These are phyloP conservation scores for Periparus ater DNA, from an alignment of 2,797 vertebrate species.

Conservation along the genomic window DNA sequence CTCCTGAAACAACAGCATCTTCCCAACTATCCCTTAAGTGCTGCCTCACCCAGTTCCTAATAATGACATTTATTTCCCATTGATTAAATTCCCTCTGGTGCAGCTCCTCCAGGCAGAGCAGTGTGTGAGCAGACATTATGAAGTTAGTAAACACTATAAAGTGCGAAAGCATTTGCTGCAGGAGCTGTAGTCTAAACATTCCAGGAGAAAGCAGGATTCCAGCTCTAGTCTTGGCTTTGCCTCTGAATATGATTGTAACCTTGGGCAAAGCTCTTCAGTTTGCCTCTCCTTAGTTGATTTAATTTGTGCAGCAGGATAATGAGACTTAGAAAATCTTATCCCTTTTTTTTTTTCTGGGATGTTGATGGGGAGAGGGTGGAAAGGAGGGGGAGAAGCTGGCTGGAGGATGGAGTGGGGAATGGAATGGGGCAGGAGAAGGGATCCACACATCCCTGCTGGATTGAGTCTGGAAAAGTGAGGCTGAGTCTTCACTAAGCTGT, in stretches of 20 bases:
- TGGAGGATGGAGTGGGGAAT: background rate
- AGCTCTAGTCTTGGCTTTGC: conserved; percentile 54
- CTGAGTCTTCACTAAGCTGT: background rate
- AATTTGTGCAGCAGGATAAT: conserved; percentile 46
- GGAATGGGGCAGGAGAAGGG: background rate
- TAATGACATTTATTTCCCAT: background rate
- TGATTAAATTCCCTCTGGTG: conserved; percentile 4
- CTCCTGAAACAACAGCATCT: background rate
- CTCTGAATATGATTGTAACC: conserved; percentile 56
- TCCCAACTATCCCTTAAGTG: background rate
- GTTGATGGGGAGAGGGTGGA: background rate
- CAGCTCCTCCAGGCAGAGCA: conserved; percentile 45
- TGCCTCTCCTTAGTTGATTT: conserved; percentile 20
- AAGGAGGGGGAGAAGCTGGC: background rate
- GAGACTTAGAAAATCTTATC: background rate
- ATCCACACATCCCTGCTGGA: background rate
- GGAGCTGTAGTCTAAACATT: conserved; percentile 71
- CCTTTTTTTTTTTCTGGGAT: background rate
- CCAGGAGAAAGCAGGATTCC: conserved; percentile 59
- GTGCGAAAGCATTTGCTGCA: conserved; percentile 69
- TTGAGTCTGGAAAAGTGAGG: background rate
- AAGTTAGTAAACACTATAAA: conserved; percentile 71
- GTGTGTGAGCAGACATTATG: conserved; percentile 53
- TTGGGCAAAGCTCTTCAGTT: conserved; percentile 53
- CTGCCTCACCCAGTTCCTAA: background rate